Evolutionary conservation across 1,140 invertebrate genomes (phyloP).

Genomic region (Belonocnema kinseyi): DNA sequence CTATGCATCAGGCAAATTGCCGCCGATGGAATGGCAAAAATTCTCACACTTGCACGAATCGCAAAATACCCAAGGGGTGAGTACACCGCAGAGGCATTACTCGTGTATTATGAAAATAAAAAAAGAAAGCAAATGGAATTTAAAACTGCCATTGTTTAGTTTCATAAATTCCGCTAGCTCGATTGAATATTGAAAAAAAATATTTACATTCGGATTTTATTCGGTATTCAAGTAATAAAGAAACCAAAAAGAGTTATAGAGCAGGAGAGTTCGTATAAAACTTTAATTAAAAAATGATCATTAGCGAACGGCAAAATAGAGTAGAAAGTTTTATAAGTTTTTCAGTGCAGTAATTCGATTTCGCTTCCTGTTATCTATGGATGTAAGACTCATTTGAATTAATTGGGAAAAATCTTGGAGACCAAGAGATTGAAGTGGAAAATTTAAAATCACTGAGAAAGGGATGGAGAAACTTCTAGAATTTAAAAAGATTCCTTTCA

Average conservation of each 20-base stretch:
- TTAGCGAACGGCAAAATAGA: background rate
- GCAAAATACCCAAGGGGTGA: conserved; percentile 30
- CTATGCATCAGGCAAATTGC: conserved; percentile 63
- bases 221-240: background rate
- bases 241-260: background rate
- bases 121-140: background rate
- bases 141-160: background rate
- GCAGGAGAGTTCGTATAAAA: too few species aligned
- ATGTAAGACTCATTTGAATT: background rate
- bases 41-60: conserved; percentile 21
- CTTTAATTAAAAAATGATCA: background rate
- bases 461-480: conserved; percentile 2
- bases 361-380: background rate
- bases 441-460: conserved; percentile 14
- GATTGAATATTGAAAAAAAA: conserved; percentile 1
- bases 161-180: background rate
- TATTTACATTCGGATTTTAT: background rate
- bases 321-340: conserved; percentile 5
- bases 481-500: conserved; percentile 1
- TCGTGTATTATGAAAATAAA: conserved; percentile 22
- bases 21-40: conserved; percentile 31
- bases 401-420: conserved; percentile 11
- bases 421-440: conserved; percentile 19
- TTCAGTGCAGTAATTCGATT: conserved; percentile 8
- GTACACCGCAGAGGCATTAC: conserved; percentile 22